phyloP scores from a whole-genome alignment of 2,888 invertebrate genomes.

The Palloptera scutellata region DNA sequence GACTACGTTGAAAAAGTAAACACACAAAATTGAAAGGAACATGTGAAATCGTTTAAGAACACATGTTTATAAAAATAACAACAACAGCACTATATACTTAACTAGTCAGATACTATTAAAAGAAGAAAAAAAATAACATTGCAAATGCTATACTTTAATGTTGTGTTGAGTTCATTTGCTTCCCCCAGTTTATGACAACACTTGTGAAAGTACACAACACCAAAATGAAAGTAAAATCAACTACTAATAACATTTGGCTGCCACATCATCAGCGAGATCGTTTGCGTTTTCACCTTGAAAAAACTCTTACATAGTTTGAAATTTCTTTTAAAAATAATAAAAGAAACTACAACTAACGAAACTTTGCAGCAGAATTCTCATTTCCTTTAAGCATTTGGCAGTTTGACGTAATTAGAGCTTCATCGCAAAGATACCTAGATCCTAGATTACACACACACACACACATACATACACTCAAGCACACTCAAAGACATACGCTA shows the following conservation, averaged over 20 bases:
- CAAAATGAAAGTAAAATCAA: no score
- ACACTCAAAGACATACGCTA: slow-evolving; percentile 38
- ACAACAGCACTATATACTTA: neutral
- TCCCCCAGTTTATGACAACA: no score
- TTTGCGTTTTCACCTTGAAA: no score
- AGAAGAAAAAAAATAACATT: slow-evolving; percentile 7
- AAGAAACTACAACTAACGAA: neutral
- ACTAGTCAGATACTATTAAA: no score
- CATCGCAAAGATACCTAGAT: neutral
- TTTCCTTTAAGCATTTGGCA: slow-evolving; percentile 37
- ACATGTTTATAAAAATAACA: slow-evolving; percentile 20
- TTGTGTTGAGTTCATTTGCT: no score
- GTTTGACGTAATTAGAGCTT: slow-evolving; percentile 34
- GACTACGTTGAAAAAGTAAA: slow-evolving; percentile 17
- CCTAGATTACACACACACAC: slow-evolving; percentile 12
- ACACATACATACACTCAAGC: slow-evolving; percentile 30
- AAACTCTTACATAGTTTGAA: no score
- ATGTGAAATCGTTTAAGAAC: neutral
- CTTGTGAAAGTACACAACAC: no score
- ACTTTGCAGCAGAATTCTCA: slow-evolving; percentile 31
- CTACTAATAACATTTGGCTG: no score
- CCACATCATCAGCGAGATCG: no score
- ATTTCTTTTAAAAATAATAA: no score
- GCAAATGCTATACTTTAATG: no score
- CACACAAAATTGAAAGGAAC: no score